phyloP scores from a whole-genome alignment of 2,888 invertebrate species.

The Scaptomyza tumidula region DNA sequence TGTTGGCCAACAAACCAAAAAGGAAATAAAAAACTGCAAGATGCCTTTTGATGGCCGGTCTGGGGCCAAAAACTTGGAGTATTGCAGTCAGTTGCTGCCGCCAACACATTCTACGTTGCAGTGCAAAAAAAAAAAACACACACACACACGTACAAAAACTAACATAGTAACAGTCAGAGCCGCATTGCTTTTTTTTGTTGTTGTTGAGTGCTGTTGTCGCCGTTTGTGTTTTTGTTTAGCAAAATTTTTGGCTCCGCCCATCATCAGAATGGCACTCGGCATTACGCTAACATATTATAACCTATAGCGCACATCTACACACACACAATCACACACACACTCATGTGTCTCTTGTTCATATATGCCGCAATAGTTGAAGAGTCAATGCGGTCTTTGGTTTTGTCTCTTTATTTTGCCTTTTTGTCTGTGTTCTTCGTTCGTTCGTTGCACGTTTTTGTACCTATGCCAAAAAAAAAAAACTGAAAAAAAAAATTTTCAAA shows the following conservation, averaged over 20 bases:
- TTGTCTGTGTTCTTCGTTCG: slow-evolving; percentile 72
- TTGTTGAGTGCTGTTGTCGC: slow-evolving; percentile 30
- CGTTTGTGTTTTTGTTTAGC: slow-evolving; percentile 75
- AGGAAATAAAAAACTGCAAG: slow-evolving; percentile 44
- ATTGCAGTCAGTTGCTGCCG: slow-evolving; percentile 58
- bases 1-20: slow-evolving; percentile 41
- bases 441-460: slow-evolving; percentile 72
- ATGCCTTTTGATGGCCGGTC: slow-evolving; percentile 66
- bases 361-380: slow-evolving; percentile 74
- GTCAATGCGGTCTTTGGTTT: slow-evolving; percentile 78
- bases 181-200: slow-evolving; percentile 56
- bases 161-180: slow-evolving; percentile 39
- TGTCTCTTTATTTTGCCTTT: slow-evolving; percentile 72
- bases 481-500: slow-evolving; percentile 65
- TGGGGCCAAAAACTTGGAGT: slow-evolving; percentile 51
- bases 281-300: slow-evolving; percentile 80
- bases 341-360: slow-evolving; percentile 16
- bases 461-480: slow-evolving; percentile 82
- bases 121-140: background rate
- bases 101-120: slow-evolving; percentile 67
- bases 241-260: slow-evolving; percentile 80
- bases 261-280: slow-evolving; percentile 79
- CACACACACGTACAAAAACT: slow-evolving; percentile 16
- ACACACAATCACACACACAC: slow-evolving; percentile 20
- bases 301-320: slow-evolving; percentile 59